Evolutionary conservation across 92 coral and sea anemone species (phyloP), one percentile per base, ranked within the genome.

Genomic region (Epizoanthus illoricatus): DNA sequence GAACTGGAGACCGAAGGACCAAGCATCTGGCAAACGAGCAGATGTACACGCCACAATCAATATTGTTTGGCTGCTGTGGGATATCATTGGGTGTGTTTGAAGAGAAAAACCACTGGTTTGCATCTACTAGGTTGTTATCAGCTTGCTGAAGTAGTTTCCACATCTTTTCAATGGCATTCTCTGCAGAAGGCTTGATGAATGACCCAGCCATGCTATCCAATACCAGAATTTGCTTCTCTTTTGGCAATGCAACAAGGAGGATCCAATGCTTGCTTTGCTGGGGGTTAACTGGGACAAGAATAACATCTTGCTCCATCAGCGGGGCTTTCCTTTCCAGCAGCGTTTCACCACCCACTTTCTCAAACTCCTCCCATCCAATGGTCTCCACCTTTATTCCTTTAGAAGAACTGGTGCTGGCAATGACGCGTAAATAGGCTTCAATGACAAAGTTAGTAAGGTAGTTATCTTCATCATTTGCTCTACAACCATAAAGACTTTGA

Each of bases 301-400:
- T 12, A 28, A 83, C 79, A 13, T 86, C 75, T 72, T 89, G 88
- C 63, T 83, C 69, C 76, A 89, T 71, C 2, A 89, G 64, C 12
- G 89, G 71, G 70, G 79, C 87, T 33, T 85, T 86, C 47, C 67
- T 71, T 67, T 76, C 62, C 28, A 86, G 87, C 20, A 83, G 86
- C 41, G 43, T 81, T 24, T 17, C 81, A 21, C 87, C 81, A 41
- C 36, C 59, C 55, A 74, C 42, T 42, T 62, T 75, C 45, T 89
- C 85, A 84, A 89, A 89, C 23, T 72, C 74, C 40, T 84, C 90
- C 81, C 90, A 84, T 40, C 80, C 90, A 75, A 85, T 17, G 39
- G 49, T 47, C 41, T 75, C 60, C 36, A 76, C 74, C 28, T 75
- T 75, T 59, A 49, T 23, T 18, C 58, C 68, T 52, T 85, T 64